Evolutionary conservation across 2,113 vertebrate genomes (phyloP), one percentile per base, ranked within the genome.

Genomic region (Sula dactylatra): DNA sequence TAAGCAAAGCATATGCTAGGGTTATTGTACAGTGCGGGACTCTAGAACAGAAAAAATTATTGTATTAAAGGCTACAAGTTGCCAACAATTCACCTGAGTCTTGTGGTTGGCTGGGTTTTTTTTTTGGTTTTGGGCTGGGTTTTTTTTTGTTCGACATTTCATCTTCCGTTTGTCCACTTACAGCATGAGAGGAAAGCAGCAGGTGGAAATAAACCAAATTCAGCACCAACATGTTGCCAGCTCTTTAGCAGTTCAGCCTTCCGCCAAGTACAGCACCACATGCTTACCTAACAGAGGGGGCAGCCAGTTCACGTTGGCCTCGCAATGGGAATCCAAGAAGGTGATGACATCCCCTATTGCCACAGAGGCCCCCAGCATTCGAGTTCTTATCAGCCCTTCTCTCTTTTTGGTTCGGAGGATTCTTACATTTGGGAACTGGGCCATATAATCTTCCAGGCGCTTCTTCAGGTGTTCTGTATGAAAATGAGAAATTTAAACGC

Each of bases 281-380:
- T 3, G 1, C 98, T 98, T 92, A 99, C 99, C 99, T 6, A 99
- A 92, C 76, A 99, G 97, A 3, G 99, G 99, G 1, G 99, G 99
- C 49, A 99, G 98, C 99, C 99, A 99, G 98, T 99, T 99, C 91
- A 99, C 98, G 1, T 99, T 99, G 95, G 99, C 98, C 93, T 99
- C 99, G 10, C 99, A 99, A 94, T 99, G 99, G 3, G 99, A 99
- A 89, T 99, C 99, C 92, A 99, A 98, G 98, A 99, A 99, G 10
- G 99, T 99, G 98, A 99, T 99, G 96, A 99, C 99, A 2, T 99
- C 98, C 54, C 99, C 99, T 31, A 95, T 98, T 2, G 99, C 99
- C 4, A 98, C 98, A 0, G 97, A 98, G 38, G 99, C 99, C 13
- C 99, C 99, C 72, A 99, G 97, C 97, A 99, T 98, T 7, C 99